Evolutionary conservation across 2,113 vertebrate species (phyloP), one percentile per base, ranked within the genome.

Genomic region (Garra rufa): DNA sequence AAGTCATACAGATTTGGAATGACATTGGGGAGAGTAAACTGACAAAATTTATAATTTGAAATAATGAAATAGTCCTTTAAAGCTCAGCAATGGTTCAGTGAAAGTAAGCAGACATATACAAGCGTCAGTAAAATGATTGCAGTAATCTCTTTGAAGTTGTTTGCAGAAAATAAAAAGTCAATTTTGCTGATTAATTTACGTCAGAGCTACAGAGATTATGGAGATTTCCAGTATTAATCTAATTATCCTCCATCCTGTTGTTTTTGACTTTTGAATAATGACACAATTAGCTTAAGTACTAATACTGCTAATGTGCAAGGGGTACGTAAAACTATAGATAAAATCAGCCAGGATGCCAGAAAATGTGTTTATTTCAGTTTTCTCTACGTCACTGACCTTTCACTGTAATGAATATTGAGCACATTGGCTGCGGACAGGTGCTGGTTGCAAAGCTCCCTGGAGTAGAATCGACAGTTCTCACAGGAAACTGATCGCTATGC

Each of bases 321-420:
- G 61, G 24, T 80, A 30, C 6, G 17, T 34, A 55, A 55, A 70
- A 26, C 59, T 8, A 44, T 24, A 65, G 86, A 87, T 83, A 80
- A 50, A 24, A 83, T 88, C 87, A 73, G 50, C 43, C n/a, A n/a
- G 9, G 46, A 21, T 52, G 3, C 30, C 24, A 41, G n/a, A 14
- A 67, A 80, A 41, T n/a, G n/a, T 21, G 50, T 59, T 46, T 76
- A 57, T 44, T 43, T 38, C 8, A 14, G 2, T 24, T 44, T 19
- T 21, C 52, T 50, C 50, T 69, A 46, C 34, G 19, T 61, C 85
- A 38, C 3, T 88, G 82, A 88, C 73, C 84, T 88, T 88, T 84
- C 19, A 43, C 6, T 8, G 43, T 77, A 83, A 88, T 83, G 59
- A 63, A 88, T 57, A 81, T 83, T 82, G 19, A 7, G 38, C 43